Evolutionary conservation across 2,888 invertebrate genomes (phyloP).

Genomic region (Azorinus chamasolen): DNA sequence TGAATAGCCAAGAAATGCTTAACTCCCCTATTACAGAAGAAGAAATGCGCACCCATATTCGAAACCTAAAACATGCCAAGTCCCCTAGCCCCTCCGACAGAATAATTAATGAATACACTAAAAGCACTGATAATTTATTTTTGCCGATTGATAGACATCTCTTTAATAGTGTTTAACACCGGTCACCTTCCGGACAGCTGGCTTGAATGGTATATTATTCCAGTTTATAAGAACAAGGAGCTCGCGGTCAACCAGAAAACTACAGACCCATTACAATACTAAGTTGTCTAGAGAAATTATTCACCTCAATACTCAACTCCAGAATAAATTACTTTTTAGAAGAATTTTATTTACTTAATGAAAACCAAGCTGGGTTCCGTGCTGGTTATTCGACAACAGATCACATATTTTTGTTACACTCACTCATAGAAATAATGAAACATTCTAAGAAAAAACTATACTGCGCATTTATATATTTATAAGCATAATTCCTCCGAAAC

Average conservation of each 20-base stretch:
- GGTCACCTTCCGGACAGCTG: constrained; percentile 10
- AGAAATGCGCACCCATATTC: constrained; percentile 1
- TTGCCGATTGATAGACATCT: constrained; percentile 2
- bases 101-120: constrained; percentile 20
- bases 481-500: too few relatives aligned
- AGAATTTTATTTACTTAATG: constrained; percentile 8
- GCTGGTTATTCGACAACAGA: constrained; percentile 18
- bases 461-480: constrained; percentile 34
- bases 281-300: constrained; percentile 34
- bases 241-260: background rate
- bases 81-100: background rate
- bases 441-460: constrained; percentile 26
- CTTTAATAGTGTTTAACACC: constrained; percentile 14
- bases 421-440: too few relatives aligned
- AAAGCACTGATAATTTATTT: background rate
- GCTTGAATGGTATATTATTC: constrained; percentile 10
- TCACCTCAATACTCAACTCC: constrained; percentile 25
- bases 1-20: too few relatives aligned
- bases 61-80: constrained; percentile 10
- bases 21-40: constrained; percentile 3
- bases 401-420: too few relatives aligned
- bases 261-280: constrained; percentile 27
- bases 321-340: constrained; percentile 25
- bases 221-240: constrained; percentile 22
- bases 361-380: constrained; percentile 34